Conservation (phyloP, 2,888 invertebrate genomes). For the Cephus pygmeus region DNA sequence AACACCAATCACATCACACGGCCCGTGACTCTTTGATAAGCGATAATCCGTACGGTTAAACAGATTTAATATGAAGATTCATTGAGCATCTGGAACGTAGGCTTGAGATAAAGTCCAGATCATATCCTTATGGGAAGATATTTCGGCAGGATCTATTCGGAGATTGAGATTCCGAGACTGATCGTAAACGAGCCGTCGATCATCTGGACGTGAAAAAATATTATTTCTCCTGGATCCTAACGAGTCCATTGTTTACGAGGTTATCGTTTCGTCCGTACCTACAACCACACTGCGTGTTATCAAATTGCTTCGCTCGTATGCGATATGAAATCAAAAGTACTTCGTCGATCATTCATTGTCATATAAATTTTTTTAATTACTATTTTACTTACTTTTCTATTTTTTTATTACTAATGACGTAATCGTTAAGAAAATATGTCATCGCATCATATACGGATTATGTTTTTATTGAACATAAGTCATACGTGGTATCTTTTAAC, state of each 20-base stretch:
- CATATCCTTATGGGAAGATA: neutral
- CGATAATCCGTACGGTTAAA: neutral
- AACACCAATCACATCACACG: slow-evolving; percentile 8
- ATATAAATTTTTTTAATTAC: neutral
- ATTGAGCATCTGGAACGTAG: slow-evolving; percentile 4
- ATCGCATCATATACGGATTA: neutral
- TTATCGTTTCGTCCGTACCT: neutral
- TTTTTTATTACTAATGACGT: neutral
- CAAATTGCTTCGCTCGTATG: neutral
- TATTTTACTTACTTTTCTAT: neutral
- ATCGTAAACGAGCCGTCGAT: neutral
- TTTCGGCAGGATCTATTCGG: neutral
- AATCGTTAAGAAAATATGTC: neutral
- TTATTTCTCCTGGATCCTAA: neutral
- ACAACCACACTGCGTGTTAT: neutral
- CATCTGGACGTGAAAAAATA: neutral
- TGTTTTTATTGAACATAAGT: neutral
- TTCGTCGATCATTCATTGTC: neutral
- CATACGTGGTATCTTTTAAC: neutral
- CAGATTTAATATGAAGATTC: slow-evolving; percentile 6
- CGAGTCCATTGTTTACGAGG: neutral
- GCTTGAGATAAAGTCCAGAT: neutral
- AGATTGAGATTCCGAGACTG: neutral
- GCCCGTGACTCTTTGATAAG: neutral
- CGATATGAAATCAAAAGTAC: neutral